Base-by-base conservation (phyloP, 2,888 invertebrate genomes). In the Drosophila seclusa region DNA sequence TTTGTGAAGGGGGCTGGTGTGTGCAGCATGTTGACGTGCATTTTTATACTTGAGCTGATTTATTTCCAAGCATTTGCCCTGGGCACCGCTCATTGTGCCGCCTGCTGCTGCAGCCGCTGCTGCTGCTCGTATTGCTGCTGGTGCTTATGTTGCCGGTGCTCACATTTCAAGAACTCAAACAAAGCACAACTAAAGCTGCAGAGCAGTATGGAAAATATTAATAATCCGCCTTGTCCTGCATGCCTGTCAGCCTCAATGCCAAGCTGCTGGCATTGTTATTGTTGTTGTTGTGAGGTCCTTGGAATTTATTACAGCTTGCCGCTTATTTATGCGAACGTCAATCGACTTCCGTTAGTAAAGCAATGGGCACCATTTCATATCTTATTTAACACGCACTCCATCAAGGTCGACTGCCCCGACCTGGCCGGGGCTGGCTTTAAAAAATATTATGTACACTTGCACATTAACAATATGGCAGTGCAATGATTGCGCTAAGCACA, bases 131-230 rank as follows among this genome's bases (percentile, higher is more conserved):
- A 60, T 53, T 53, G n/a, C 42, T 38, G 24, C 10, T 31, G 24
- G 16, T 53, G 58, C 60, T 69, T 24, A 29, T 36, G 69, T 31
- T 64, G 45, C 24, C 7, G 31, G 4, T 48, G 69, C 85, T 80
- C 76, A 76, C 78, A 81, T 81, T 87, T 72, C 70, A 88, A 69
- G 83, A 81, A 83, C 82, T 80, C 83, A 86, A 86, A 85, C 88
- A 85, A 77, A 72, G 82, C 76, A 66, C 60, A 54, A 34, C 29
- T 21, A 59, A 60, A 68, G 38, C 68, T 68, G 58, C 58, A 76
- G 75, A 74, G 83, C 80, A 72, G 70, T 71, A 83, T 80, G 83
- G 80, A 88, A 88, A 86, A 86, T 86, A 88, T 86, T 86, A 83
- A 86, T 86, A 88, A 88, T 83, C 83, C 71, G 54, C 24, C 62